phyloP scores from a whole-genome alignment of 2,113 vertebrate species.

The Pipa parva region DNA sequence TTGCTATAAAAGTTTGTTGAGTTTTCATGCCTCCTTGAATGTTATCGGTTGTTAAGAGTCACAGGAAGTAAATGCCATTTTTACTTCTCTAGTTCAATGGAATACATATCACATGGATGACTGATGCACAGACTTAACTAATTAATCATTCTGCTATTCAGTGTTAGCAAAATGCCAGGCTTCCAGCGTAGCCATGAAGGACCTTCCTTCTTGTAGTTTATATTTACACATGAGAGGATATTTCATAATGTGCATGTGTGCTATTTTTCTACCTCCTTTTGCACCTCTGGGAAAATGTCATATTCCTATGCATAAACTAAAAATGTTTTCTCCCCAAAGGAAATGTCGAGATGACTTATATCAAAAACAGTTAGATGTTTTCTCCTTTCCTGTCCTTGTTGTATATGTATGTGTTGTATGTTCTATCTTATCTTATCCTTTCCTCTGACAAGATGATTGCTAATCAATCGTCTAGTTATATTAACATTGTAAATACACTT shows the following conservation, averaged over 20 bases:
- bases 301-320: constrained; percentile 14
- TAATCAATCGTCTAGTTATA: constrained; percentile 36
- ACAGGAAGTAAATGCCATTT: too few species aligned
- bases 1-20: too few species aligned
- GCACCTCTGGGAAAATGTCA: constrained; percentile 1
- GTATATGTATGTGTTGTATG: not conserved
- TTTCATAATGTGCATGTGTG: not conserved
- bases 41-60: too few species aligned
- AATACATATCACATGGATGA: too few species aligned
- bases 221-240: not conserved
- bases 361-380: not conserved
- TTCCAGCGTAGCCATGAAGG: too few species aligned
- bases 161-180: too few species aligned
- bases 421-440: constrained; percentile 14
- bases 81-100: too few species aligned
- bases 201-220: not conserved
- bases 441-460: constrained; percentile 21
- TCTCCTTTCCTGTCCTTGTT: not conserved
- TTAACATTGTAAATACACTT: constrained; percentile 36
- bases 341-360: constrained; percentile 5
- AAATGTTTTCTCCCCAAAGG: constrained; percentile 17
- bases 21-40: too few species aligned
- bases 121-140: too few species aligned
- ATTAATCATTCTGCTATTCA: too few species aligned
- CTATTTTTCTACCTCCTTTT: not conserved